A percentile compares a stretch with the other conserved stretches of the same genome.
Conservation (phyloP, 2,113 vertebrate species). For the Misgurnus mizolepis region DNA sequence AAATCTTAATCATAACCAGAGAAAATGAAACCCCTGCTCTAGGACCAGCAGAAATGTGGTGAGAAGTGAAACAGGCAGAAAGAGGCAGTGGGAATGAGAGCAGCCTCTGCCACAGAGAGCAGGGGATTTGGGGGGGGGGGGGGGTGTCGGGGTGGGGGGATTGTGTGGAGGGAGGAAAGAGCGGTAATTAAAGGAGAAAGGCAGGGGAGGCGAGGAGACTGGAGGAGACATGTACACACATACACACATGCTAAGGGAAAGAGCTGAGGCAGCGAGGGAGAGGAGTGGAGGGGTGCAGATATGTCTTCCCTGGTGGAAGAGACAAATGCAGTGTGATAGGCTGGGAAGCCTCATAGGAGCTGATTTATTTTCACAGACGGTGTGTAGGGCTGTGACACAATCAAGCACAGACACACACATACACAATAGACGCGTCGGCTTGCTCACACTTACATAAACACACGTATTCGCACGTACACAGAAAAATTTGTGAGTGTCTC, state of each 20-base stretch:
- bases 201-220: slow-evolving; percentile 52
- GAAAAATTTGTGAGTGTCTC: neutral
- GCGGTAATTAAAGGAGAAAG: slow-evolving; percentile 60
- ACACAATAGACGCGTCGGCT: slow-evolving; percentile 22
- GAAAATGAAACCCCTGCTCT: slow-evolving; percentile 37
- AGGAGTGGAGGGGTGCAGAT: slow-evolving; percentile 40
- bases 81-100: slow-evolving; percentile 44
- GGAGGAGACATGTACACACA: slow-evolving; percentile 47
- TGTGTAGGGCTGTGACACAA: slow-evolving; percentile 34
- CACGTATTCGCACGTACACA: neutral
- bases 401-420: slow-evolving; percentile 36
- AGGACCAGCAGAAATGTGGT: slow-evolving; percentile 35
- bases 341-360: slow-evolving; percentile 56
- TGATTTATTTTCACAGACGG: slow-evolving; percentile 57
- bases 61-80: slow-evolving; percentile 36
- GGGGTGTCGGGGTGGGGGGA: slow-evolving; percentile 7
- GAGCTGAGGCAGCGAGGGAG: slow-evolving; percentile 48
- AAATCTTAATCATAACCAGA: slow-evolving; percentile 31
- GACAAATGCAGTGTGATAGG: slow-evolving; percentile 60
- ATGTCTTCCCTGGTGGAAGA: slow-evolving; percentile 53
- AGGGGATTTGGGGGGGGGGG: slow-evolving; percentile 48
- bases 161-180: slow-evolving; percentile 47
- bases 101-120: slow-evolving; percentile 46
- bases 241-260: slow-evolving; percentile 46
- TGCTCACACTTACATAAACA: slow-evolving; percentile 25